These are phyloP conservation scores for Agapetus fuscipes DNA, from an alignment of 2,888 invertebrate genomes.

Conservation along the genomic window DNA sequence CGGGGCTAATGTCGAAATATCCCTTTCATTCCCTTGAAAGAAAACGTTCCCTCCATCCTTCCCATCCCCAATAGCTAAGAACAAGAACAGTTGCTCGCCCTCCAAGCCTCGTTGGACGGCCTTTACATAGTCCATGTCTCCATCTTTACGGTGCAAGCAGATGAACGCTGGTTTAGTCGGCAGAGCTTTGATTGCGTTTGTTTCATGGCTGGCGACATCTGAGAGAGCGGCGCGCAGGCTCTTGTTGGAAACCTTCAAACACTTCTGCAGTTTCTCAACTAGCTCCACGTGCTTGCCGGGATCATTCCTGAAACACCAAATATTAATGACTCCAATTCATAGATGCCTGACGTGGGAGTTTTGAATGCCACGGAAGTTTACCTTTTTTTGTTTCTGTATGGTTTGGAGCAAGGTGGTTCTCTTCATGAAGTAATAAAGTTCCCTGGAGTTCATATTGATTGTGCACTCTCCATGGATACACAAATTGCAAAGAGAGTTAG, in stretches of 20 bases:
- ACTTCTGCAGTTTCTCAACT: slow-evolving; percentile 64
- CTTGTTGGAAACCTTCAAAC: slow-evolving; percentile 54
- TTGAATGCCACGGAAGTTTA: too few species aligned
- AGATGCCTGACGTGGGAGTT: too few species aligned
- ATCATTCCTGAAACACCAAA: slow-evolving; percentile 49
- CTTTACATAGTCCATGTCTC: slow-evolving; percentile 67
- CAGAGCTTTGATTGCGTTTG: slow-evolving; percentile 45
- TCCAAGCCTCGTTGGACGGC: slow-evolving; percentile 56
- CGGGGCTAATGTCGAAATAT: slow-evolving; percentile 45
- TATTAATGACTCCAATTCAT: too few species aligned
- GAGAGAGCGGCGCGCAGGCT: slow-evolving; percentile 53
- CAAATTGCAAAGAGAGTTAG: too few species aligned
- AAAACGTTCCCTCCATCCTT: slow-evolving; percentile 48
- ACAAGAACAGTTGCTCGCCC: slow-evolving; percentile 48
- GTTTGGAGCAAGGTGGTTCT: too few species aligned
- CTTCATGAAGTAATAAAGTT: too few species aligned
- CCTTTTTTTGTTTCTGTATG: too few species aligned
- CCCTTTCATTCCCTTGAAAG: slow-evolving; percentile 45
- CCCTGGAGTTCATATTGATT: too few species aligned
- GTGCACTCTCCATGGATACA: too few species aligned
- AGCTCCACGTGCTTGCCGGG: slow-evolving; percentile 60
- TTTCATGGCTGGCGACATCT: slow-evolving; percentile 62
- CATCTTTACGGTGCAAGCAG: slow-evolving; percentile 59
- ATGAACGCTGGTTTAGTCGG: slow-evolving; percentile 46
- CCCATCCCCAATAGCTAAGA: slow-evolving; percentile 62